A percentile compares a stretch with the other conserved stretches of the same genome.
phyloP scores from a whole-genome alignment of 2,113 vertebrate genomes.

The Crotophaga sulcirostris region DNA sequence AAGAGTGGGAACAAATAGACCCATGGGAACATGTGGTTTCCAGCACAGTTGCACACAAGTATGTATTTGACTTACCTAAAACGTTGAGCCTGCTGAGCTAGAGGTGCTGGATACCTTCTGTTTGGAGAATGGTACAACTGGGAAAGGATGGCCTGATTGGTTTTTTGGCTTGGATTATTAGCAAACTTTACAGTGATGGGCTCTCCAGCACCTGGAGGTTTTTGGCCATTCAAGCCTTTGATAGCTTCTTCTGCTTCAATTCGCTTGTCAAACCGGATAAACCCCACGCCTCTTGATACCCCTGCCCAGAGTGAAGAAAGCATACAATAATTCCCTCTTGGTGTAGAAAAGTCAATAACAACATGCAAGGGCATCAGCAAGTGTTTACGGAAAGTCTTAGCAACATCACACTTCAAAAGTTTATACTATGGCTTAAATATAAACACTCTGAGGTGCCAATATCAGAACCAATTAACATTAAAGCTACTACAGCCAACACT shows the following conservation, averaged over 20 bases:
- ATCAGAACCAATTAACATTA: not conserved
- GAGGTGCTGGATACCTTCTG: conserved; percentile 95
- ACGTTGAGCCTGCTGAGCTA: conserved; percentile 97
- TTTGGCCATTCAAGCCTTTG: conserved; percentile 97
- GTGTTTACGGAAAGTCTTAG: not conserved
- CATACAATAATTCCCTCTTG: not conserved
- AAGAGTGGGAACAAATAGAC: not conserved
- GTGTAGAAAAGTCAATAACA: not conserved
- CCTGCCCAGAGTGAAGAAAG: conserved; percentile 74
- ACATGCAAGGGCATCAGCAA: not conserved
- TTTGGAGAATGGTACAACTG: conserved; percentile 98
- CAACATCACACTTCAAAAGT: not conserved
- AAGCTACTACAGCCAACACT: not conserved
- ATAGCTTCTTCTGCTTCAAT: conserved; percentile 99
- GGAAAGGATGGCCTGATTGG: conserved; percentile 94
- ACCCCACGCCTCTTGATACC: conserved; percentile 94
- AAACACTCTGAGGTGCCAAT: not conserved
- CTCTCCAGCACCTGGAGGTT: conserved; percentile 92
- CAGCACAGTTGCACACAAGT: not conserved
- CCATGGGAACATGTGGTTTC: not conserved
- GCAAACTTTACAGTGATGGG: conserved; percentile 99
- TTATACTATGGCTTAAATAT: not conserved
- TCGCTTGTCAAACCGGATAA: conserved; percentile 97
- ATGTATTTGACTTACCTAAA: conserved; percentile 87
- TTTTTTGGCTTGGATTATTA: conserved; percentile 99